Conservation (phyloP, 2,888 invertebrate genomes). For the Seira sanloemensis region DNA sequence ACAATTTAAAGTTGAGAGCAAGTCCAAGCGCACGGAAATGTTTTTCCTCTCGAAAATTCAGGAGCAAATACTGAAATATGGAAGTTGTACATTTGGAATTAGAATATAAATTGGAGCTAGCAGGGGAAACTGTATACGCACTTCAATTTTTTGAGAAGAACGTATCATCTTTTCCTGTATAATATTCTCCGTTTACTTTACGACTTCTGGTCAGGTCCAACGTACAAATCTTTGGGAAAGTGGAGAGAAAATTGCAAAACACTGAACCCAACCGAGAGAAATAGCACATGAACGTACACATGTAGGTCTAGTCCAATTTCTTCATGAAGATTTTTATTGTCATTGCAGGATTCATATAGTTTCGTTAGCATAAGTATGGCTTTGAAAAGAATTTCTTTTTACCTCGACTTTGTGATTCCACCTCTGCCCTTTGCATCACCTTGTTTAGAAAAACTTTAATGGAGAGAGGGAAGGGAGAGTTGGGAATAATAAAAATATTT, state of each 20-base stretch:
- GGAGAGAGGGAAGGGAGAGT: too few relatives aligned
- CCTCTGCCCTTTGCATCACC: too few relatives aligned
- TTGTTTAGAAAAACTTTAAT: too few relatives aligned
- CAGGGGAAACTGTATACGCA: neutral
- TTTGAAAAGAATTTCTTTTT: too few relatives aligned
- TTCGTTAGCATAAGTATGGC: too few relatives aligned
- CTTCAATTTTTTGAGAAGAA: neutral
- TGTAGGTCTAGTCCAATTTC: neutral
- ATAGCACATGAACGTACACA: neutral
- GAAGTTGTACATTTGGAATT: too few relatives aligned
- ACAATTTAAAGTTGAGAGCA: neutral
- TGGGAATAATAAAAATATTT: too few relatives aligned
- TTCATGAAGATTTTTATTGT: too few relatives aligned
- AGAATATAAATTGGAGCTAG: neutral
- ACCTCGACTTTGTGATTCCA: too few relatives aligned
- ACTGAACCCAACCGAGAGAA: too few relatives aligned
- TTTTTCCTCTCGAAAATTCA: neutral
- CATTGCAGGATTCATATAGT: too few relatives aligned
- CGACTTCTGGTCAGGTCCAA: constrained; percentile 56
- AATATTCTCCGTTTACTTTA: constrained; percentile 23
- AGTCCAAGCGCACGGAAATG: neutral
- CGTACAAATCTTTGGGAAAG: constrained; percentile 44
- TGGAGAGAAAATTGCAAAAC: constrained; percentile 31
- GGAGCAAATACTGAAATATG: too few relatives aligned
- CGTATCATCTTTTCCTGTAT: neutral